Base-by-base conservation (phyloP, 37 sponge, comb jelly and placozoan species). In the Tethya wilhelma region DNA sequence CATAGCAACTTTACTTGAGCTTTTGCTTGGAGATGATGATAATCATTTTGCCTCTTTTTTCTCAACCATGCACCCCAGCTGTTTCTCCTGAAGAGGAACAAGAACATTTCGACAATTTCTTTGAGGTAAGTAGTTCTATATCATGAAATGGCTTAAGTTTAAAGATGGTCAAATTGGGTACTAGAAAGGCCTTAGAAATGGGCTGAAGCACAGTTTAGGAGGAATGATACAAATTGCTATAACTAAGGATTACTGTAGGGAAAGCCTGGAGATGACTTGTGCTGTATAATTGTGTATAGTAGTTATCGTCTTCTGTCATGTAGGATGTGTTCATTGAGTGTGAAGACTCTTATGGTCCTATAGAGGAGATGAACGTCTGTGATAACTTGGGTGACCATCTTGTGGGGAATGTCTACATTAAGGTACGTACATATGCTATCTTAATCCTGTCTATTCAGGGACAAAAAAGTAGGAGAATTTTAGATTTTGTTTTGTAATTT, bases 291-390 rank as follows among this genome's bases (percentile, higher is more conserved):
- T n/a, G n/a, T n/a, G n/a, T n/a, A n/a, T n/a, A n/a, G n/a, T n/a
- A n/a, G n/a, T n/a, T n/a, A n/a, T n/a, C n/a, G n/a, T n/a, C n/a
- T n/a, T n/a, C n/a, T n/a, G n/a, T n/a, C n/a, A n/a, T 32, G 2
- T 44, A 95, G 87, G 99, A 98, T 81, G 90, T 98, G 36, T 98
- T 98, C 69, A 76, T 96, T 28, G 99, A 98, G 73, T 69, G 90
- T 42, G 96, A 98, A 40, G 95, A 93, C 33, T 84, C 80, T 78
- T 93, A 93, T 79, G 98, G 98, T 22, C 63, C 67, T n/a, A 96
- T 98, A 74, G 98, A 98, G 44, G 96, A 98, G 74, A 93, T 98
- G 96, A 98, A 98, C 43, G 88, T 98, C n/a, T 98, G 99, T 84
- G 99, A 98, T 55, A 98, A 98, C 49, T 86, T 98, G 4, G 99